These are phyloP conservation scores for Apostichopus parvimensis DNA, from an alignment of 35 echinoderm and acorn worm genomes.

Conservation along the genomic window DNA sequence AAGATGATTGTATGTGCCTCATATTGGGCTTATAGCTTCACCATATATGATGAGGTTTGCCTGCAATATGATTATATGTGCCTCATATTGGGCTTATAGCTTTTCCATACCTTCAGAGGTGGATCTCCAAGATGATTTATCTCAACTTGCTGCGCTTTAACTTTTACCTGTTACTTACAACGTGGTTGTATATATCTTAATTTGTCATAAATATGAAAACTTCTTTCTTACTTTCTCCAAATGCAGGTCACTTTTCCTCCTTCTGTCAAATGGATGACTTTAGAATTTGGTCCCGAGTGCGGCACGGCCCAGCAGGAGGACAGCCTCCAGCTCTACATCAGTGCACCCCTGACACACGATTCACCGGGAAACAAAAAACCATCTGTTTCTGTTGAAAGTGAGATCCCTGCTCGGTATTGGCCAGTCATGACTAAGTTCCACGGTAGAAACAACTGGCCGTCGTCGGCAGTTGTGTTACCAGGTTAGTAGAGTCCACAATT, in stretches of 20 bases:
- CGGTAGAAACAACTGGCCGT: conserved; percentile 90
- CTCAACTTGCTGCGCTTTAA: too few species aligned
- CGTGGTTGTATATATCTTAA: too few species aligned
- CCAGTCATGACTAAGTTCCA: conserved; percentile 85
- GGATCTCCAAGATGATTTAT: too few species aligned
- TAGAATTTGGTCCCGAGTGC: conserved; percentile 97
- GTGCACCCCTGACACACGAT: neutral
- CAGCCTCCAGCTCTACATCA: conserved; percentile 86
- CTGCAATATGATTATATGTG: too few species aligned
- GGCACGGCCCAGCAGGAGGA: conserved; percentile 97
- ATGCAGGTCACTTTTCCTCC: conserved; percentile 85
- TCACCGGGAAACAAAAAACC: neutral
- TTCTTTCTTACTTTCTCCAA: too few species aligned
- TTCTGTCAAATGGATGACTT: conserved; percentile 89
- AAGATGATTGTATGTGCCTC: too few species aligned
- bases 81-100: too few species aligned
- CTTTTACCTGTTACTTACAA: too few species aligned
- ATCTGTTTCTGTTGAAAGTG: conserved; percentile 21
- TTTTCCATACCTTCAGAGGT: too few species aligned
- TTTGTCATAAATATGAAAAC: too few species aligned
- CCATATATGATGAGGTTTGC: too few species aligned
- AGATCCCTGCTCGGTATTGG: conserved; percentile 56
- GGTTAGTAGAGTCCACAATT: conserved; percentile 40
- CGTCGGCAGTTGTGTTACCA: conserved; percentile 78
- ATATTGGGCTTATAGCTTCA: too few species aligned